Evolutionary conservation across 2,797 vertebrate species (phyloP).

Genomic region (Vultur gryphus): DNA sequence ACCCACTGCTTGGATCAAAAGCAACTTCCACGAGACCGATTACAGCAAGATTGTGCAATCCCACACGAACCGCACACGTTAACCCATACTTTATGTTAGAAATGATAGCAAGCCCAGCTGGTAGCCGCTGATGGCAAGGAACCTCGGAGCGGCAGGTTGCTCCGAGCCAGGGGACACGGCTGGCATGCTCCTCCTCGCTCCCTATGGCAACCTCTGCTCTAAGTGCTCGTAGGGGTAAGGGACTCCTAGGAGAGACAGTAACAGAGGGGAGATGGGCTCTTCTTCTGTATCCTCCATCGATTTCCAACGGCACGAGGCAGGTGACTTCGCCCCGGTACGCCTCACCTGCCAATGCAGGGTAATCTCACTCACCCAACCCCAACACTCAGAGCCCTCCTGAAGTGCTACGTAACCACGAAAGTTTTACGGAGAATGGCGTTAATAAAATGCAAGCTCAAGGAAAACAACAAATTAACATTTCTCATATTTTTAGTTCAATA

Average conservation of each 20-base stretch:
- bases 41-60: background rate
- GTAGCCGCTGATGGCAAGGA: background rate
- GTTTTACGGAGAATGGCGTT: background rate
- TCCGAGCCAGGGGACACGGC: rapidly evolving
- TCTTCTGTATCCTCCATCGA: rapidly evolving
- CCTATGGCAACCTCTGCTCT: background rate
- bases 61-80: rapidly evolving
- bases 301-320: rapidly evolving
- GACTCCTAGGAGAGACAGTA: background rate
- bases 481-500: background rate
- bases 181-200: background rate
- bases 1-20: background rate
- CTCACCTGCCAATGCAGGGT: background rate
- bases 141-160: background rate
- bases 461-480: background rate
- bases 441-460: background rate
- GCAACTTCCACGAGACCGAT: background rate
- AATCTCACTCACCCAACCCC: background rate
- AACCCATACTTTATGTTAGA: rapidly evolving
- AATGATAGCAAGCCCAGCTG: background rate
- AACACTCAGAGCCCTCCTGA: background rate
- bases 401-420: rapidly evolving
- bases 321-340: rapidly evolving
- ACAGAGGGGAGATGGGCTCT: background rate
- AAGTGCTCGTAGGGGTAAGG: background rate